Evolutionary conservation across 2,888 invertebrate genomes (phyloP).

Genomic region (Eilema caniola): DNA sequence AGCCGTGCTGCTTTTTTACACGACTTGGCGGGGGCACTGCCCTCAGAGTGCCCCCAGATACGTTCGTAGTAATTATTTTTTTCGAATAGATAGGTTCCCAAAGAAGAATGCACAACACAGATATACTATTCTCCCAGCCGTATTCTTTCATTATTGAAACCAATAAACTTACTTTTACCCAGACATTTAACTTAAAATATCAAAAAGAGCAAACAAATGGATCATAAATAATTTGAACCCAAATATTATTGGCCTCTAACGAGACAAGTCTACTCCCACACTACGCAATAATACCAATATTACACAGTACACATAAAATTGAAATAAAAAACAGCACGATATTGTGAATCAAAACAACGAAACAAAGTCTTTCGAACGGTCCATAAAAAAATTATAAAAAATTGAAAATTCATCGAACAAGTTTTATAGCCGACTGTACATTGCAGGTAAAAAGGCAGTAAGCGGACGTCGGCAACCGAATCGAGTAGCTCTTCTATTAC

Average conservation of each 20-base stretch:
- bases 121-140: no score
- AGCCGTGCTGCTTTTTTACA: no score
- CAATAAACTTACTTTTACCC: background rate
- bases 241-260: background rate
- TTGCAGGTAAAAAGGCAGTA: conserved; percentile 63
- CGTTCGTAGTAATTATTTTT: no score
- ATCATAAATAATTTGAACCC: background rate
- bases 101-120: no score
- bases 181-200: background rate
- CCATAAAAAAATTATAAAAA: background rate
- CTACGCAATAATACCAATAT: background rate
- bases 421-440: conserved; percentile 43
- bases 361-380: background rate
- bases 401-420: background rate
- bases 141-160: no score
- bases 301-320: background rate
- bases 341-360: background rate
- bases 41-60: no score
- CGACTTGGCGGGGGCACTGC: no score
- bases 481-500: conserved; percentile 77
- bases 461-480: conserved; percentile 69
- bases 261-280: background rate
- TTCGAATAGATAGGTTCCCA: no score
- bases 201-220: background rate
- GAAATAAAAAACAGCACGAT: background rate